phyloP scores from a whole-genome alignment of 2,888 invertebrate species.

The Drosophila lutescens region DNA sequence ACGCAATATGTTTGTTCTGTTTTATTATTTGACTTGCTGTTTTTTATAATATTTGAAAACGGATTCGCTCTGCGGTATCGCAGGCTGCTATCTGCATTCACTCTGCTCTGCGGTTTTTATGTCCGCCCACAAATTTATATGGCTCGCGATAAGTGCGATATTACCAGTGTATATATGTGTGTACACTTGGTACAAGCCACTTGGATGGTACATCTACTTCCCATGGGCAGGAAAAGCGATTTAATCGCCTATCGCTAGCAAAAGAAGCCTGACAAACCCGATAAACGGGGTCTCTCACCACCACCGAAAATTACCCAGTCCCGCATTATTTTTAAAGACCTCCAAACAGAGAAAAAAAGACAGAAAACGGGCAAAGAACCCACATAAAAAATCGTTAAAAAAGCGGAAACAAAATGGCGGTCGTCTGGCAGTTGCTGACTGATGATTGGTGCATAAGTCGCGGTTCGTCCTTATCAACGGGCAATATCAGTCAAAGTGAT shows the following conservation, averaged over 20 bases:
- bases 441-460: constrained; percentile 58
- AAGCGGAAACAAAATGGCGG: constrained; percentile 68
- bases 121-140: constrained; percentile 80
- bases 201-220: constrained; percentile 16
- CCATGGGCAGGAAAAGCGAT: not conserved
- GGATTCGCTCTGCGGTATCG: constrained; percentile 50
- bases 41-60: constrained; percentile 41
- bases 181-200: constrained; percentile 4
- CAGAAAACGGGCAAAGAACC: constrained; percentile 14
- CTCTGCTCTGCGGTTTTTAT: constrained; percentile 51
- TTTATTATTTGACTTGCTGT: constrained; percentile 11
- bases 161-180: constrained; percentile 20
- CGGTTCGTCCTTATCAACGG: constrained; percentile 50
- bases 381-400: constrained; percentile 11
- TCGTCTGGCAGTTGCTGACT: constrained; percentile 32
- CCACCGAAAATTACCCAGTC: constrained; percentile 2
- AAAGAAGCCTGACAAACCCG: constrained; percentile 13
- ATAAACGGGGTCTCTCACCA: constrained; percentile 14
- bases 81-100: constrained; percentile 52
- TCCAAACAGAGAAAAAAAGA: no score
- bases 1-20: not conserved
- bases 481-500: constrained; percentile 64
- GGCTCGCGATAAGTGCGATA: constrained; percentile 70
- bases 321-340: constrained; percentile 26
- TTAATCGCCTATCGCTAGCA: constrained; percentile 25